Conservation (phyloP, 2,888 invertebrate species). For the Catonia carolina region DNA sequence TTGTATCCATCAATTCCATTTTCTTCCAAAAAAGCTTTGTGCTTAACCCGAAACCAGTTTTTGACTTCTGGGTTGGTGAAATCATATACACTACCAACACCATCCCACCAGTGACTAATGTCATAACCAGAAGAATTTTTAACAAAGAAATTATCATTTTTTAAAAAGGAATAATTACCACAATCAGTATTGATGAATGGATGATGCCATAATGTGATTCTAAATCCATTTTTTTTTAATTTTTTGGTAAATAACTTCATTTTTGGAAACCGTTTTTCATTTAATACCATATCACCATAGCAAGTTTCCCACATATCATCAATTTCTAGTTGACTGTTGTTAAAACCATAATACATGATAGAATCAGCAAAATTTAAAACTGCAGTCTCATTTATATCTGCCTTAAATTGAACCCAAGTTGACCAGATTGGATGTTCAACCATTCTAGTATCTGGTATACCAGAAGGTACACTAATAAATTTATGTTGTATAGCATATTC, state of each 20-base stretch:
- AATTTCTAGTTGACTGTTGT: constrained; percentile 72
- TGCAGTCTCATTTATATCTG: constrained; percentile 55
- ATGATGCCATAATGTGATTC: constrained; percentile 77
- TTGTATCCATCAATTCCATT: constrained; percentile 68
- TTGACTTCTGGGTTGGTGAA: constrained; percentile 47
- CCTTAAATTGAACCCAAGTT: constrained; percentile 72
- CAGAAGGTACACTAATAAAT: constrained; percentile 52
- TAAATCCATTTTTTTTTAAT: constrained; percentile 55
- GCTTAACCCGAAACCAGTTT: constrained; percentile 49
- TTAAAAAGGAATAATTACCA: constrained; percentile 37
- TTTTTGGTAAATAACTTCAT: constrained; percentile 51
- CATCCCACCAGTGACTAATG: constrained; percentile 44
- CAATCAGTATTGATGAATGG: constrained; percentile 77
- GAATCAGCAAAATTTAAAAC: constrained; percentile 60
- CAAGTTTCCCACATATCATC: constrained; percentile 84
- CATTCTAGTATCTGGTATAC: constrained; percentile 59
- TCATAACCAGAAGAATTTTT: constrained; percentile 42
- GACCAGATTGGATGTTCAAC: constrained; percentile 80
- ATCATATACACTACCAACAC: constrained; percentile 54
- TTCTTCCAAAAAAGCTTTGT: constrained; percentile 49
- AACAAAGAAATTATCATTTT: constrained; percentile 52
- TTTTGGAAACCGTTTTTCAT: constrained; percentile 61
- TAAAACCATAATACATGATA: constrained; percentile 58
- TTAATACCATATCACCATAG: constrained; percentile 73
- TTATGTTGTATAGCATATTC: constrained; percentile 54